Conservation (phyloP, 1,140 invertebrate genomes). For the Diploscapter pachys region DNA sequence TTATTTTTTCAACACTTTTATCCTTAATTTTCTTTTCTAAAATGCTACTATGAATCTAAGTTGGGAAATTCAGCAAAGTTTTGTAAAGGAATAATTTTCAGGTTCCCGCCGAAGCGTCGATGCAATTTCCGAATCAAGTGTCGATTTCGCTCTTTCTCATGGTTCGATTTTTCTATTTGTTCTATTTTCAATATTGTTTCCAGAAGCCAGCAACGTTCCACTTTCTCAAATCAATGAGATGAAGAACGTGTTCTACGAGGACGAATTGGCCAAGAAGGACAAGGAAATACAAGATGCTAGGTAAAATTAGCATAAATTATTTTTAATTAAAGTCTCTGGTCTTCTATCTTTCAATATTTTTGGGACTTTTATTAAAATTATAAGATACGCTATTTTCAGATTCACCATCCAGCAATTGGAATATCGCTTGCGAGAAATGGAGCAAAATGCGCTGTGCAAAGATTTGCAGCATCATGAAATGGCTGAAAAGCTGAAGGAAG, state of each 20-base stretch:
- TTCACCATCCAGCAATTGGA: conserved; percentile 42
- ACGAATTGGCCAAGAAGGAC: conserved; percentile 48
- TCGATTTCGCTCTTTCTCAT: conserved; percentile 1
- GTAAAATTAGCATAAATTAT: background rate
- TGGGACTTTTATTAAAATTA: no score
- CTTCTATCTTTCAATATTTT: no score
- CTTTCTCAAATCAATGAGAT: conserved; percentile 35
- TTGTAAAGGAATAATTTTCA: background rate
- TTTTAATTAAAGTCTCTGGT: conserved; percentile 20
- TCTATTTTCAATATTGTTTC: background rate
- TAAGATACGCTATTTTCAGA: no score
- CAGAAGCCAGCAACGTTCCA: conserved; percentile 9
- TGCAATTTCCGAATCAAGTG: conserved; percentile 17
- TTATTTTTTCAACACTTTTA: background rate
- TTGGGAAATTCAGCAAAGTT: no score
- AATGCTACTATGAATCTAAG: no score
- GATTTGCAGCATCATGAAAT: conserved; percentile 55
- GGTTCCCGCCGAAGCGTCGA: conserved; percentile 3
- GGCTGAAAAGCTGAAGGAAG: conserved; percentile 52
- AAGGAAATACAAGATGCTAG: conserved; percentile 44
- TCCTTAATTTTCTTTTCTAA: no score
- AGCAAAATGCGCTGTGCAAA: conserved; percentile 48
- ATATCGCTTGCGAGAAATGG: conserved; percentile 49
- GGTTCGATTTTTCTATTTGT: background rate
- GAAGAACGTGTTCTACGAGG: conserved; percentile 51